These are phyloP conservation scores for Alexandromys fortis DNA, from an alignment of 2,113 vertebrate species.

Conservation along the genomic window DNA sequence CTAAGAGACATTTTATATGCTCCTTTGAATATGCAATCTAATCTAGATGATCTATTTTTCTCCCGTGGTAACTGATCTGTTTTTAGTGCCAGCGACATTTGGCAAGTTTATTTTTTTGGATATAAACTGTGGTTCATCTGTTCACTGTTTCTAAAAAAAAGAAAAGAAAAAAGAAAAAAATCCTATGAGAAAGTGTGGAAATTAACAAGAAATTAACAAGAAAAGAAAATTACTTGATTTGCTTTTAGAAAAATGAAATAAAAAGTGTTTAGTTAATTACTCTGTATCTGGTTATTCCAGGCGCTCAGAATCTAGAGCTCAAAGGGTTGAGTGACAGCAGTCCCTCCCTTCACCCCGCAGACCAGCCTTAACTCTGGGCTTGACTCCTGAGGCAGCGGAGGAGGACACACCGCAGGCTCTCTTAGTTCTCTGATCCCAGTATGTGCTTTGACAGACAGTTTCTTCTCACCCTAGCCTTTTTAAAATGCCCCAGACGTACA, in stretches of 20 bases:
- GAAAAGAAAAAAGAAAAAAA: neutral
- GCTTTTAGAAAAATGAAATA: conserved; percentile 58
- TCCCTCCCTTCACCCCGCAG: conserved; percentile 18
- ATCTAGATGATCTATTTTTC: conserved; percentile 86
- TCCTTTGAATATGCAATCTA: conserved; percentile 89
- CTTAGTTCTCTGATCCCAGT: neutral
- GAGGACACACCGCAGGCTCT: neutral
- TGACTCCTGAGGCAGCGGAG: neutral
- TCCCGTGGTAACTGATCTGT: conserved; percentile 84
- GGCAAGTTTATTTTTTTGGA: conserved; percentile 81
- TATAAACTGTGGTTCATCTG: conserved; percentile 75
- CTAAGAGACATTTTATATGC: conserved; percentile 85
- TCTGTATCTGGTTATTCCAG: conserved; percentile 53
- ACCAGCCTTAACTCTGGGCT: conserved; percentile 51
- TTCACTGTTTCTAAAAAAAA: conserved; percentile 68
- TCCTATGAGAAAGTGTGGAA: conserved; percentile 72
- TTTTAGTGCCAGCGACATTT: conserved; percentile 85
- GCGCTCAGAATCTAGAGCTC: conserved; percentile 34
- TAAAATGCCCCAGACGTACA: conserved; percentile 33
- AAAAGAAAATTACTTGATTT: conserved; percentile 71
- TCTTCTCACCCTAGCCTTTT: neutral
- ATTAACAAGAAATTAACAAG: conserved; percentile 61
- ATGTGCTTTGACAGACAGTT: conserved; percentile 34
- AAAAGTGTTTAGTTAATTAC: neutral
- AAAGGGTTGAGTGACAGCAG: conserved; percentile 37